phyloP scores from a whole-genome alignment of 1,140 invertebrate species.

The Caenorhabditis briggsae region DNA sequence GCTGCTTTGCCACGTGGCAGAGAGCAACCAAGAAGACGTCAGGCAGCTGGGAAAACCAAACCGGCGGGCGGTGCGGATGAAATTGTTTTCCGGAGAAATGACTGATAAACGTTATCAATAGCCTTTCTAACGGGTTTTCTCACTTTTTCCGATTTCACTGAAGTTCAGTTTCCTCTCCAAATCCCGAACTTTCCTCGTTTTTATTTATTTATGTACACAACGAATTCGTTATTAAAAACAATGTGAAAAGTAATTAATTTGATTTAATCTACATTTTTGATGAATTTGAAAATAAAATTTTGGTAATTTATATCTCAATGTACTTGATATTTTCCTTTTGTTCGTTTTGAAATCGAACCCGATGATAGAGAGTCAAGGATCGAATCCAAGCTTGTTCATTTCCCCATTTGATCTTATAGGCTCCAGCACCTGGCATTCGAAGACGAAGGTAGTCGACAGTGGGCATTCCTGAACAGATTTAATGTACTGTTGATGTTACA shows the following conservation, averaged over 20 bases:
- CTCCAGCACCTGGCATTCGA: slow-evolving; percentile 62
- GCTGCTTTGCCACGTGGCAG: slow-evolving; percentile 35
- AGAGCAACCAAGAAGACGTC: slow-evolving; percentile 48
- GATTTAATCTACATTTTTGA: neutral
- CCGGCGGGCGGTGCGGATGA: slow-evolving; percentile 20
- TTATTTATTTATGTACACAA: slow-evolving; percentile 51
- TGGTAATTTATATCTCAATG: neutral
- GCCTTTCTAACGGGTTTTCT: neutral
- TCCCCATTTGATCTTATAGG: slow-evolving; percentile 64
- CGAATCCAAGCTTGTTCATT: slow-evolving; percentile 67
- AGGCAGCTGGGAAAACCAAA: slow-evolving; percentile 49
- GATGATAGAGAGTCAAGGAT: slow-evolving; percentile 60
- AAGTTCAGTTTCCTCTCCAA: neutral
- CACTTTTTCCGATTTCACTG: neutral
- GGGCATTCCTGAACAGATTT: slow-evolving; percentile 59
- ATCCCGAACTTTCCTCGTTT: slow-evolving; percentile 6
- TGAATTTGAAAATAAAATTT: neutral
- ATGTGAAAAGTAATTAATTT: too few relatives aligned
- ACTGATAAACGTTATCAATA: neutral
- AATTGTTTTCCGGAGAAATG: slow-evolving; percentile 52
- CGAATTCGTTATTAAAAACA: neutral
- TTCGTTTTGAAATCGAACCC: slow-evolving; percentile 59
- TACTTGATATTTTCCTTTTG: slow-evolving; percentile 53
- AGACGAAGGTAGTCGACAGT: slow-evolving; percentile 64
- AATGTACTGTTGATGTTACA: neutral